These are phyloP conservation scores for Cherax destructor DNA, from an alignment of 1,140 invertebrate genomes.

Conservation along the genomic window DNA sequence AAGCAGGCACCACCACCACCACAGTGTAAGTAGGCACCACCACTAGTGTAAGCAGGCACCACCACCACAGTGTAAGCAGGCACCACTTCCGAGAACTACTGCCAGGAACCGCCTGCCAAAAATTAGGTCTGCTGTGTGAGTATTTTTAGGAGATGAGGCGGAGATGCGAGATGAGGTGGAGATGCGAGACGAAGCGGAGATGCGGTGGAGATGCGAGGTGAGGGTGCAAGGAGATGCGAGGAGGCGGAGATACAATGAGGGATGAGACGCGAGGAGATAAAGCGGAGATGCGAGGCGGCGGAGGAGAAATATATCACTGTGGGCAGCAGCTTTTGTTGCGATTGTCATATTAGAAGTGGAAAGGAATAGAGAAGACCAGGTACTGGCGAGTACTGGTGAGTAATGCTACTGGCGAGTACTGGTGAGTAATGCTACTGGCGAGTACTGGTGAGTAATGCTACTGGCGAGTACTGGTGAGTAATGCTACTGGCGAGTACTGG, in stretches of 20 bases:
- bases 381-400: too few species aligned
- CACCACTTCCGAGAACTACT: slow-evolving; percentile 29
- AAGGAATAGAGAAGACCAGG: too few species aligned
- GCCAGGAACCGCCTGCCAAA: slow-evolving; percentile 20
- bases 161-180: not conserved
- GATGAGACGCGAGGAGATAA: too few species aligned
- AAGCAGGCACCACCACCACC: not conserved
- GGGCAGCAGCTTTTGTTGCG: too few species aligned
- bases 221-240: not conserved
- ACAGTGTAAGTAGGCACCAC: not conserved
- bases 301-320: too few species aligned
- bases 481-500: too few species aligned
- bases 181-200: not conserved
- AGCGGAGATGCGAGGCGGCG: too few species aligned
- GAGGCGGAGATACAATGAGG: not conserved
- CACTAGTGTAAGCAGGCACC: not conserved
- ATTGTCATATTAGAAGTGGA: too few species aligned
- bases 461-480: too few species aligned
- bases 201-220: not conserved
- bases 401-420: too few species aligned
- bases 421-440: too few species aligned
- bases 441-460: too few species aligned
- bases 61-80: not conserved
- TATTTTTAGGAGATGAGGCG: slow-evolving; percentile 7
- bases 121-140: slow-evolving; percentile 10